Evolutionary conservation across 2,888 invertebrate species (phyloP).

Genomic region (Ypsolopha scabrella): DNA sequence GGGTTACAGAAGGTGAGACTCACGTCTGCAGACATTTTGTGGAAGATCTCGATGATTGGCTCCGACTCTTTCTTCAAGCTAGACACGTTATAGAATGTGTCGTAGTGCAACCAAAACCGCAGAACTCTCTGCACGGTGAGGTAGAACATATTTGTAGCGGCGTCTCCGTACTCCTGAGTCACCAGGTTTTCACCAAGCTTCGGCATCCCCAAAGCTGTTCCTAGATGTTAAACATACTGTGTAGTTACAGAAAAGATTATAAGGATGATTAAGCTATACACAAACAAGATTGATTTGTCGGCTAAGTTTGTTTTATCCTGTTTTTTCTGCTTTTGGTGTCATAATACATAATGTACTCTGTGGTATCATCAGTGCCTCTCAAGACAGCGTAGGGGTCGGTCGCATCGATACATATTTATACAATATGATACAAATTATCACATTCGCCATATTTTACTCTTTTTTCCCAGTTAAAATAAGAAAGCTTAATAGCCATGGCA

Average conservation of each 20-base stretch:
- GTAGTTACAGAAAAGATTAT: not conserved
- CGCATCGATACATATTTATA: too few relatives aligned
- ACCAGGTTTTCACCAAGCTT: conserved; percentile 33
- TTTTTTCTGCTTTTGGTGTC: not conserved
- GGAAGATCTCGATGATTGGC: conserved; percentile 32
- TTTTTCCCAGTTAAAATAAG: too few relatives aligned
- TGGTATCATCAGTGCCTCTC: too few relatives aligned
- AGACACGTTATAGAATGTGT: conserved; percentile 31
- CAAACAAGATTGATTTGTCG: not conserved
- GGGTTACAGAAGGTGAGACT: conserved; percentile 2
- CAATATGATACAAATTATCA: too few relatives aligned
- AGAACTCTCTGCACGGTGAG: conserved; percentile 39
- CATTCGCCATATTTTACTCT: too few relatives aligned
- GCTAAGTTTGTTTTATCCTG: too few relatives aligned
- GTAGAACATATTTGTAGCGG: conserved; percentile 35
- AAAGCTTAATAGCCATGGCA: too few relatives aligned
- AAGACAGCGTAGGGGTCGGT: too few relatives aligned
- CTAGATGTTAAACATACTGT: conserved; percentile 18
- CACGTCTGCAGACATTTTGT: conserved; percentile 43
- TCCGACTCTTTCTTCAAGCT: conserved; percentile 38
- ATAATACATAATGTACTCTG: not conserved
- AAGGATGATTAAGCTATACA: not conserved
- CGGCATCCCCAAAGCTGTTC: conserved; percentile 42
- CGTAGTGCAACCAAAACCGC: conserved; percentile 40
- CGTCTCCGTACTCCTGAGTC: conserved; percentile 39